Evolutionary conservation across 2,888 invertebrate genomes (phyloP), one percentile per base, ranked within the genome.

Genomic region (Apotomis betuletana): DNA sequence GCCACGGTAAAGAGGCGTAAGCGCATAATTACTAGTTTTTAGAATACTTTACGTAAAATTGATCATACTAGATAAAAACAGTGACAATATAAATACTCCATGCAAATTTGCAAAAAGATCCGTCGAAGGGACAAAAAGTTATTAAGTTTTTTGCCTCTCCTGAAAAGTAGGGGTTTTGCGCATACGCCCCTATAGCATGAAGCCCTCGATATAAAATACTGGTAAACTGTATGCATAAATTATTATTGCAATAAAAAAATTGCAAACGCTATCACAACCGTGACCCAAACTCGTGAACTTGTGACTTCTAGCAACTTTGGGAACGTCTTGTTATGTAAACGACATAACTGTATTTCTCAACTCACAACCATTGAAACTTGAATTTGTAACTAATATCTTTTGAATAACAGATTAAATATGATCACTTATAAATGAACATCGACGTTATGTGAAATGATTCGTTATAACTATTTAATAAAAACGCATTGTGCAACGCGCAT

Each of bases 401-500:
- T 67, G 49, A 67, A 67, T 51, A 59, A 51, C 36, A 67, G 12
- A 8, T 36, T 6, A 13, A 51, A 3, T 10, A 5, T 15, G 13
- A 59, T 51, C 10, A 51, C 15, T 41, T 59, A 59, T 10, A 59
- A 49, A 67, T 13, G 5, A n/a, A 49, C 49, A 0, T 38, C 1
- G 2, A 38, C 49, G 15, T 15, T 51, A 15, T 38, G 38, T 9
- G 38, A 8, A 58, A 12, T 2, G 9, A 5, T 46, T 49, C 10
- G 3, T 12, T 15, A 38, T 38, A 67, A 59, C 49, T 36, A 44
- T 58, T 27, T 3, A n/a, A 44, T 52, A n/a, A 44, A 63, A n/a
- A 62, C 57, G 58, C 58, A 72, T 68, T 72, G 68, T 72, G 72
- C 72, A 72, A 68, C 67, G 63, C 41, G 65, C 58, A 67, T 59